phyloP scores from a whole-genome alignment of 2,797 vertebrate species.

The Takifugu ocellatus region DNA sequence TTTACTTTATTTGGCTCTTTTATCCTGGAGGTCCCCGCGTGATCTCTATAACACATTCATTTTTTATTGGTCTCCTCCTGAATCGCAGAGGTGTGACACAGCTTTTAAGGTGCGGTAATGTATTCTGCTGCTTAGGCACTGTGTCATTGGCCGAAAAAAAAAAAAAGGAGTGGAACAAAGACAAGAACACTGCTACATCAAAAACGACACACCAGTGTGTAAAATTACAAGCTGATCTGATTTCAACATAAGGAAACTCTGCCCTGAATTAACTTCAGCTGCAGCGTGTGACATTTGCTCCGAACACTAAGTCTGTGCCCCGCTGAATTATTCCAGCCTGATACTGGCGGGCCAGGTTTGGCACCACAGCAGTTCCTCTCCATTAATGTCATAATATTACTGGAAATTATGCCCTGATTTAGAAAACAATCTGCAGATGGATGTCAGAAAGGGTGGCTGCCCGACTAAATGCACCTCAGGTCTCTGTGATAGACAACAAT shows the following conservation, averaged over 20 bases:
- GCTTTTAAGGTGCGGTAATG: conserved; percentile 31
- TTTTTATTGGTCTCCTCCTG: conserved; percentile 58
- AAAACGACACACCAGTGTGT: no score
- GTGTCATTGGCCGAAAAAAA: background rate
- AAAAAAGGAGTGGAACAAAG: background rate
- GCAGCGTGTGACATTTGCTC: background rate
- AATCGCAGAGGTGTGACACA: conserved; percentile 53
- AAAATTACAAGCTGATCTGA: no score
- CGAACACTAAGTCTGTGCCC: background rate
- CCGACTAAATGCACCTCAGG: no score
- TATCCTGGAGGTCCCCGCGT: conserved; percentile 35
- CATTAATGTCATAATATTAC: background rate
- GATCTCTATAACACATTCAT: conserved; percentile 60
- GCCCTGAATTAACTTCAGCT: background rate
- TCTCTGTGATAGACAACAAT: no score
- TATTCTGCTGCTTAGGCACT: conserved; percentile 7
- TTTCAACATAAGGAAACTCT: background rate
- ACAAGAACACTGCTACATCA: background rate
- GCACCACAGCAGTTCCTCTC: background rate
- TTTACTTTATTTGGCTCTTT: conserved; percentile 67
- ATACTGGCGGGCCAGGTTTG: background rate
- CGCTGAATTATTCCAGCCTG: background rate
- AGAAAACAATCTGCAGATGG: no score
- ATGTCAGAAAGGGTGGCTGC: no score
- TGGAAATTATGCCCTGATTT: no score